Evolutionary conservation across 35 echinoderm and acorn worm species (phyloP).

Genomic region (Patiria miniata): DNA sequence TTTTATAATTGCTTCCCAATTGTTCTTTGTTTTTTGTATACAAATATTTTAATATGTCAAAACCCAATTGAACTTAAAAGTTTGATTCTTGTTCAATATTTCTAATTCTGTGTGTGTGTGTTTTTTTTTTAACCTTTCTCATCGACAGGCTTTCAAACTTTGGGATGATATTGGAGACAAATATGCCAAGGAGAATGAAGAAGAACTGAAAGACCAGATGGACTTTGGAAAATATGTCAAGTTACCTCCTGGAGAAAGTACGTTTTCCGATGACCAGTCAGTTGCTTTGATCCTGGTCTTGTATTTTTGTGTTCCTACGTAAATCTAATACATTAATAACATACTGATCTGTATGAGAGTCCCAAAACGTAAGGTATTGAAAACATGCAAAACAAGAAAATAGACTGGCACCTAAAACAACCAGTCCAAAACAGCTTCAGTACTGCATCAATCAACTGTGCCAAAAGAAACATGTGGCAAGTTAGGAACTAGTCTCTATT

Average conservation of each 20-base stretch:
- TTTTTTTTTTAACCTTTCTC: too few relatives aligned
- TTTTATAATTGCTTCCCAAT: too few relatives aligned
- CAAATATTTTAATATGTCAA: too few relatives aligned
- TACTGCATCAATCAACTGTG: too few relatives aligned
- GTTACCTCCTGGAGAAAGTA: conserved; percentile 72
- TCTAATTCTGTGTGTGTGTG: neutral
- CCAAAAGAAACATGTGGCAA: too few relatives aligned
- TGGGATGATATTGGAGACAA: conserved; percentile 88
- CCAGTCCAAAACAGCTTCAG: too few relatives aligned
- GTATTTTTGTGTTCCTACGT: neutral
- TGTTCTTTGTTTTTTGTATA: too few relatives aligned
- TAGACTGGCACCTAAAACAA: too few relatives aligned
- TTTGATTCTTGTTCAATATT: neutral
- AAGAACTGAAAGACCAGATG: conserved; percentile 94
- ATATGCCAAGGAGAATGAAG: conserved; percentile 89
- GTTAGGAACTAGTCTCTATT: too few relatives aligned
- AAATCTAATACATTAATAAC: neutral
- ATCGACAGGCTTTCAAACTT: conserved; percentile 81
- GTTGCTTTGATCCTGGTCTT: neutral
- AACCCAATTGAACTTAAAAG: too few relatives aligned
- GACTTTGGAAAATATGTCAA: conserved; percentile 57
- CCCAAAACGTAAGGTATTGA: too few relatives aligned
- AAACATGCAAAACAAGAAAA: too few relatives aligned
- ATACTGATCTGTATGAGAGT: neutral
- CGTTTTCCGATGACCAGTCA: neutral